phyloP scores from a whole-genome alignment of 92 coral and sea anemone genomes.

The Actinernus sp. region DNA sequence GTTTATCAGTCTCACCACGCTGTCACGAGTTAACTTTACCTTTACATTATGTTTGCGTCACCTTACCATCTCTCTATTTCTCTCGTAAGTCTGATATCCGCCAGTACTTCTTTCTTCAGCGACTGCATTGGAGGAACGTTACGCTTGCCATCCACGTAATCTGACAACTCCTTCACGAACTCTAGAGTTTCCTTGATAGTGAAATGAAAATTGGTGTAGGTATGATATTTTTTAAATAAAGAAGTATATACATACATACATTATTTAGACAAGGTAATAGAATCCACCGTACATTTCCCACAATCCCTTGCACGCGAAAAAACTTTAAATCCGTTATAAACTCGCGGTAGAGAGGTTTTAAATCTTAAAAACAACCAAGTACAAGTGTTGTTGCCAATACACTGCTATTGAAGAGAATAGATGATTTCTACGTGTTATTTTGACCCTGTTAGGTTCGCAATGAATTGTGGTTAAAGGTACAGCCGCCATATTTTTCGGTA shows the following conservation, averaged over 20 bases:
- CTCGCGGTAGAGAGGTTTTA: no score
- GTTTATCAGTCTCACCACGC: no score
- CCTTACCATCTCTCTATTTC: constrained; percentile 81
- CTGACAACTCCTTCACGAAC: constrained; percentile 78
- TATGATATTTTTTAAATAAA: neutral
- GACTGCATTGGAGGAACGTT: constrained; percentile 69
- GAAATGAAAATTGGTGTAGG: neutral
- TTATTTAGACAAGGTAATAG: neutral
- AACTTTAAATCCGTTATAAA: no score
- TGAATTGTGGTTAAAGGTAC: no score
- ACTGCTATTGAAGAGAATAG: no score
- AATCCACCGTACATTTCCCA: neutral
- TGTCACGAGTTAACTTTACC: no score
- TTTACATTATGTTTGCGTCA: neutral
- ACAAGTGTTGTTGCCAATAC: no score
- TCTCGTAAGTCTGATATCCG: constrained; percentile 80
- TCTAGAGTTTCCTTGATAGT: constrained; percentile 72
- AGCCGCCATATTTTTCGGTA: no score
- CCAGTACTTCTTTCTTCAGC: constrained; percentile 73
- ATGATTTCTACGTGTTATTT: no score
- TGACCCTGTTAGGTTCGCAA: no score
- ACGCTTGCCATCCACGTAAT: constrained; percentile 79
- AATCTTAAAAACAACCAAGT: no score
- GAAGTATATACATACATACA: neutral
- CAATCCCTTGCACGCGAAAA: no score